Percentiles rank a stretch among this genome's conserved stretches.
Conservation (phyloP, 2,113 vertebrate species). For the Halichoeres trimaculatus region DNA sequence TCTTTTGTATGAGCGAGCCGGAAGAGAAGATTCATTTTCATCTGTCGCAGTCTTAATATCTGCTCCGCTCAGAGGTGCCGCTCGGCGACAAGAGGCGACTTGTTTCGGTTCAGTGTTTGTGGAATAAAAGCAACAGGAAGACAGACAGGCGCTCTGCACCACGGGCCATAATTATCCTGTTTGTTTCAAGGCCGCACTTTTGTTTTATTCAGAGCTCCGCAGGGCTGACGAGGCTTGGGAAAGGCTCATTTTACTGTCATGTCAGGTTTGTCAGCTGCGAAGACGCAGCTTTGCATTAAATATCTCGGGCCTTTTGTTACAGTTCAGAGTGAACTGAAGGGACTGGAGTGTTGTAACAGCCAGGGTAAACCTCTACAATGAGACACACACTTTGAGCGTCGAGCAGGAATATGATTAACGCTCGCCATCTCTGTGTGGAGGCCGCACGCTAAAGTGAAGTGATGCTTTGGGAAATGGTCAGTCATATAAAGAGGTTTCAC, state of each 20-base stretch:
- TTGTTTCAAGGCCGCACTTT: constrained; percentile 73
- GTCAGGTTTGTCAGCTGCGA: constrained; percentile 72
- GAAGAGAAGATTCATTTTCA: constrained; percentile 33
- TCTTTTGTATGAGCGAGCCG: constrained; percentile 8
- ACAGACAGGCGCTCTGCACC: constrained; percentile 58
- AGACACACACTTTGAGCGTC: constrained; percentile 16
- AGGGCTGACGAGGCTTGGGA: constrained; percentile 64
- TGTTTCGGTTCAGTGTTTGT: constrained; percentile 59
- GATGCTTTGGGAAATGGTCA: neutral
- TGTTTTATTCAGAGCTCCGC: constrained; percentile 78
- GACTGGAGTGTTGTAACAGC: constrained; percentile 1
- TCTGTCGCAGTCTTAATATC: constrained; percentile 55
- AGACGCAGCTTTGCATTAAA: constrained; percentile 59
- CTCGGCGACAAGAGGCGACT: constrained; percentile 53
- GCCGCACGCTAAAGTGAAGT: neutral
- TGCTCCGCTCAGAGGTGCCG: constrained; percentile 35
- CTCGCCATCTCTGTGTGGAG: neutral
- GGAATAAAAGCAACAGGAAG: constrained; percentile 60
- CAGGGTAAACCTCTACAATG: constrained; percentile 14
- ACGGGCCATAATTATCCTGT: constrained; percentile 81
- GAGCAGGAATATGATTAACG: constrained; percentile 24
- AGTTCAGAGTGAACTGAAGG: constrained; percentile 13
- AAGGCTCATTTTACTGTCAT: constrained; percentile 74
- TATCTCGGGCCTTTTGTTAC: constrained; percentile 43
- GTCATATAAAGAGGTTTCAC: no score